A percentile compares a stretch with the other conserved stretches of the same genome.
Evolutionary conservation across 2,888 invertebrate species (phyloP).

Genomic region (Rambutsinella grinnellia): DNA sequence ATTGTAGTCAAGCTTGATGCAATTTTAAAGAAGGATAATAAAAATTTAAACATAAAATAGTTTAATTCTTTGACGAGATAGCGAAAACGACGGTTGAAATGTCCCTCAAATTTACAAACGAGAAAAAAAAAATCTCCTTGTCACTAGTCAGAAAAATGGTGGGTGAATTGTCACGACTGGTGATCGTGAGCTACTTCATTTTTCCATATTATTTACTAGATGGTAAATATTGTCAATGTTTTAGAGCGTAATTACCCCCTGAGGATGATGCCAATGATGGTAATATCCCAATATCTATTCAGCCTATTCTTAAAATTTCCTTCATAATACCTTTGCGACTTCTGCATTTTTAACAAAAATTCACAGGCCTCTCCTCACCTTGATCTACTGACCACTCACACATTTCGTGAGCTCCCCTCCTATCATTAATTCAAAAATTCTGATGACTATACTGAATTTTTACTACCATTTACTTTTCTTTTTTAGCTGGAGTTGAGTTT

Average conservation of each 20-base stretch:
- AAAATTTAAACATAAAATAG: too few species aligned
- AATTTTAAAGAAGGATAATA: too few species aligned
- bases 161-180: conserved; percentile 13
- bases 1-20: neutral
- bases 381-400: conserved; percentile 36
- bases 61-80: neutral
- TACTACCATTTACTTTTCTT: too few species aligned
- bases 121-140: neutral
- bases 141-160: neutral
- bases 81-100: neutral
- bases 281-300: conserved; percentile 16
- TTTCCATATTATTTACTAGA: conserved; percentile 12
- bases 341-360: neutral
- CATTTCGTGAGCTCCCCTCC: conserved; percentile 11
- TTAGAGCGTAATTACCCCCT: neutral
- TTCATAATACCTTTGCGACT: neutral
- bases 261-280: conserved; percentile 17
- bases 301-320: neutral
- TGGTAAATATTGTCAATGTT: neutral
- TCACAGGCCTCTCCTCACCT: conserved; percentile 14
- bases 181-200: conserved; percentile 20
- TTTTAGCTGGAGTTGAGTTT: too few species aligned
- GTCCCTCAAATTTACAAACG: neutral
- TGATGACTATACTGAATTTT: too few species aligned
- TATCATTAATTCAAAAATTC: too few species aligned